phyloP scores from a whole-genome alignment of 2,797 vertebrate species.

The Aeoliscus strigatus region DNA sequence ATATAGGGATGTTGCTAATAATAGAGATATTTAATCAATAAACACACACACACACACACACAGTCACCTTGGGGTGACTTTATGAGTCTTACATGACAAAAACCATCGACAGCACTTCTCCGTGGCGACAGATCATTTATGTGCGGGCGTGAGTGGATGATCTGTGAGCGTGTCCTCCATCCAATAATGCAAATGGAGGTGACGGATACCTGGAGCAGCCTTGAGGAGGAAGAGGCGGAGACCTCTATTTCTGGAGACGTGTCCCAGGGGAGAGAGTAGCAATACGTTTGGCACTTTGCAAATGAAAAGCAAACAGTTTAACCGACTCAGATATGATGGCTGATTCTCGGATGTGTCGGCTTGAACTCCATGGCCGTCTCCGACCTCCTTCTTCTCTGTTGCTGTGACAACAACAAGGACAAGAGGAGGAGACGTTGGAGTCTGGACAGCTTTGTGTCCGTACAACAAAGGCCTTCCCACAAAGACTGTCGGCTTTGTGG shows the following conservation, averaged over 20 bases:
- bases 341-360: constrained; percentile 6
- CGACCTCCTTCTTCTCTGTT: constrained; percentile 53
- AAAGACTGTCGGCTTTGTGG: constrained; percentile 30
- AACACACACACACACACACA: constrained; percentile 20
- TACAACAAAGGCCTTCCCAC: constrained; percentile 39
- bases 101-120: constrained; percentile 1
- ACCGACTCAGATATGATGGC: neutral
- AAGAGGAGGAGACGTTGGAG: constrained; percentile 61
- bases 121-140: constrained; percentile 12
- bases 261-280: constrained; percentile 42
- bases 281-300: constrained; percentile 7
- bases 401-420: constrained; percentile 67
- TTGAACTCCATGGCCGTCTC: constrained; percentile 6
- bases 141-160: constrained; percentile 11
- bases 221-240: constrained; percentile 32
- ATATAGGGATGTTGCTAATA: constrained; percentile 41
- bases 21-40: constrained; percentile 53
- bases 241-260: constrained; percentile 66
- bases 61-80: constrained; percentile 55
- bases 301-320: neutral
- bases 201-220: constrained; percentile 45
- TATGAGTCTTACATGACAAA: no score
- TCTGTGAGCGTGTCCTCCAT: constrained; percentile 21
- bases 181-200: constrained; percentile 17
- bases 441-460: constrained; percentile 55